A percentile compares a stretch with the other conserved stretches of the same genome.
Evolutionary conservation across 2,113 vertebrate genomes (phyloP).

Genomic region (Epinephelus cyanopodus): DNA sequence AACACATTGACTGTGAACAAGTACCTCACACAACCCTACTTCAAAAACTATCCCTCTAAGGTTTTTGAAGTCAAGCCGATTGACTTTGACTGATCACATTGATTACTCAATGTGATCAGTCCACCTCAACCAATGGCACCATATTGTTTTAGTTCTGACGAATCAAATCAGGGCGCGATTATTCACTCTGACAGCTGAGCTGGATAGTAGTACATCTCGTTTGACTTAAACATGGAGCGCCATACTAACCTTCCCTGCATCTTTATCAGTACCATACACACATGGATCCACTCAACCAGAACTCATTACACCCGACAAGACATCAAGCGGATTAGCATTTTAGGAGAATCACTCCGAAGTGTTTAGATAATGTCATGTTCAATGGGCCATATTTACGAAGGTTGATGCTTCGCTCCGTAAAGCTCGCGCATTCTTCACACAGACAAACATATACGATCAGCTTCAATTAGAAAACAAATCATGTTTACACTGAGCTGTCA

Average conservation of each 20-base stretch:
- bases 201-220: conserved; percentile 27
- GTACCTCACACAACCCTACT: no score
- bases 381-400: not conserved
- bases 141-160: conserved; percentile 19
- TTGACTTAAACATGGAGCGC: conserved; percentile 20
- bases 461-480: conserved; percentile 1
- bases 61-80: not conserved
- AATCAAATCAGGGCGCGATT: conserved; percentile 16
- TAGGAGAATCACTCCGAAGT: not conserved
- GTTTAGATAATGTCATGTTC: conserved; percentile 27
- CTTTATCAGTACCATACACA: conserved; percentile 23
- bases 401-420: not conserved
- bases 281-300: conserved; percentile 13
- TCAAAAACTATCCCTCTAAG: not conserved
- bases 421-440: not conserved
- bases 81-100: no score
- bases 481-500: conserved; percentile 85
- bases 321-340: conserved; percentile 6
- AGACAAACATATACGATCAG: not conserved
- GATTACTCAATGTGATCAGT: not conserved
- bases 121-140: not conserved
- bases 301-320: conserved; percentile 22
- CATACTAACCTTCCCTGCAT: conserved; percentile 26
- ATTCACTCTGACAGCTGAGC: conserved; percentile 37
- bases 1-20: no score